Evolutionary conservation across 2,113 vertebrate genomes (phyloP).

Genomic region (Falcunculus frontatus): DNA sequence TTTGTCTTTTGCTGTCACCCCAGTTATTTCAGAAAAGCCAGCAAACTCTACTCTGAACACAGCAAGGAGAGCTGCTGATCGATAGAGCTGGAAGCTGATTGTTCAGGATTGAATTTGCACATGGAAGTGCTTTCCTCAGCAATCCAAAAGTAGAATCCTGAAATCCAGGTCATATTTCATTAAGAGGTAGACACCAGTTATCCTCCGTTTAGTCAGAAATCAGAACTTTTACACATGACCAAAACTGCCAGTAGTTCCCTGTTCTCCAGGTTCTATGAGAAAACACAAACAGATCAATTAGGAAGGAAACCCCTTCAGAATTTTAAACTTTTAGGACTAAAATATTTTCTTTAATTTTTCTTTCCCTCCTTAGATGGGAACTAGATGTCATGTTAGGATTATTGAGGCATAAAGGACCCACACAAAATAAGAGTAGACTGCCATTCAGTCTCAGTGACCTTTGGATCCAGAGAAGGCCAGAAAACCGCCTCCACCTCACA

Average conservation of each 20-base stretch:
- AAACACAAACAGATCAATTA: not conserved
- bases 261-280: not conserved
- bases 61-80: not conserved
- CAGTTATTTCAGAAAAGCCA: not conserved
- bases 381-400: not conserved
- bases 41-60: not conserved
- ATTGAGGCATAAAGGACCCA: not conserved
- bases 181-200: not conserved
- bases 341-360: not conserved
- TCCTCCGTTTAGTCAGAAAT: not conserved
- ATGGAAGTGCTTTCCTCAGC: not conserved
- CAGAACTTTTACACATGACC: not conserved
- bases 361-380: not conserved
- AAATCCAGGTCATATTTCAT: not conserved
- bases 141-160: not conserved
- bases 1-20: not conserved
- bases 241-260: not conserved
- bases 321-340: not conserved
- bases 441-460: not conserved
- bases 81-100: not conserved
- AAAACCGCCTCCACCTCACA: not conserved
- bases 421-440: not conserved
- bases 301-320: not conserved
- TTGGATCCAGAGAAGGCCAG: not conserved
- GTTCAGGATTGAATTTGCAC: not conserved